These are phyloP conservation scores for Oxyteleia sp. DNA, from an alignment of 2,888 invertebrate genomes.

Conservation along the genomic window DNA sequence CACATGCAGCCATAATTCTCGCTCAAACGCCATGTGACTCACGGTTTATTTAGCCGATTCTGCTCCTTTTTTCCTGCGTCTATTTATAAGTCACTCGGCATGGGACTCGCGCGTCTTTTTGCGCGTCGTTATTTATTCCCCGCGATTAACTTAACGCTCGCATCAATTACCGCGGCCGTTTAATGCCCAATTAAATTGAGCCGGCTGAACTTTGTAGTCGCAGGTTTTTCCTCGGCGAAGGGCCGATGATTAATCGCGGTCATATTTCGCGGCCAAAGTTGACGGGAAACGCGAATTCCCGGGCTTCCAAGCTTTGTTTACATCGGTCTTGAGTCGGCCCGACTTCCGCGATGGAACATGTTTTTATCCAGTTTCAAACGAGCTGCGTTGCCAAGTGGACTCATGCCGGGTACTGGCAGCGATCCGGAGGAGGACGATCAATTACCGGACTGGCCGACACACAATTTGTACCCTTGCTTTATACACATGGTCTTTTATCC, in stretches of 20 bases:
- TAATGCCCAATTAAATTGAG: constrained; percentile 49
- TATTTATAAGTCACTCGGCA: constrained; percentile 58
- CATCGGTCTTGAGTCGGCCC: constrained; percentile 40
- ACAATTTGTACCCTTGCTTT: constrained; percentile 14
- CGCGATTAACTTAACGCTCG: constrained; percentile 12
- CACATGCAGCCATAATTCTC: constrained; percentile 48
- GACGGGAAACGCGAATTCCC: constrained; percentile 1
- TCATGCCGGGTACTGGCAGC: constrained; percentile 25
- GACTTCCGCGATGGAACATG: constrained; percentile 81
- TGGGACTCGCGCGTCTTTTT: constrained; percentile 24
- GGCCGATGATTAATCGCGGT: constrained; percentile 48
- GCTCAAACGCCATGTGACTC: constrained; percentile 61
- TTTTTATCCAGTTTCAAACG: constrained; percentile 84
- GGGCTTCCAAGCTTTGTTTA: constrained; percentile 48
- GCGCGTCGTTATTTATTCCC: constrained; percentile 10
- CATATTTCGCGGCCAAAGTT: constrained; percentile 24
- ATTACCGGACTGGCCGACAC: constrained; percentile 28
- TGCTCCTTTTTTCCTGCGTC: constrained; percentile 55
- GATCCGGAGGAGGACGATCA: constrained; percentile 31
- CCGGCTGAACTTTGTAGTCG: constrained; percentile 15
- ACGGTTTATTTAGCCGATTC: constrained; percentile 63
- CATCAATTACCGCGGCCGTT: constrained; percentile 15
- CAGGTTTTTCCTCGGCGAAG: neutral
- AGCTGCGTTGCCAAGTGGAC: constrained; percentile 72
- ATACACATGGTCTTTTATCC: too few species aligned